Base-by-base conservation (phyloP, 2,888 invertebrate genomes). In the Euphydryas editha region DNA sequence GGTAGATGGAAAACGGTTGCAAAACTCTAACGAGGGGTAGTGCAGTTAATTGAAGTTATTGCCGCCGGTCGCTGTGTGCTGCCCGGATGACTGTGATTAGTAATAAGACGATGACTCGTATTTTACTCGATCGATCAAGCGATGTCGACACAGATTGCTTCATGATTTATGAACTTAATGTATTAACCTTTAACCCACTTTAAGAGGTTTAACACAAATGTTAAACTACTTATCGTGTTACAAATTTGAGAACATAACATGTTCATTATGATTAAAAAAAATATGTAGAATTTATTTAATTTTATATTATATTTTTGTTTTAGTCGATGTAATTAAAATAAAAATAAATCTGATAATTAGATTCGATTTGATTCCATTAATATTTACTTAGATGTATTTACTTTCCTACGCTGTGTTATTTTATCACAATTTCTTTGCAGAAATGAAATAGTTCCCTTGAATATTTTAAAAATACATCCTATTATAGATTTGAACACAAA, bases 11-110 rank as follows among this genome's bases (percentile, higher is more conserved):
- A 67, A 63, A 66, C 46, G 66, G 79, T 82, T 80, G 77, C 83
- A 75, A 80, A 85, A 84, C 85, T 81, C 81, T 88, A 88, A 88
- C 88, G 86, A 88, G 81, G 80, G 76, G 51, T 58, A 79, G 80
- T 80, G 78, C 78, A 75, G 79, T 83, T 89, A 89, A 88, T 88
- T 87, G 88, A 87, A 87, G 83, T 86, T 87, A 88, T 86, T 79
- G 84, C 86, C 77, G 30, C 30, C 15, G 24, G 51, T 11, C 24
- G 24, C 42, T 42, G 63, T 64, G 56, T 62, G 49, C 39, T 30
- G 47, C 54, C 49, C 58, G 65, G 65, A 62, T 73, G 71, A 73
- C 69, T 70, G 74, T 80, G 79, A 84, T 84, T 81, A 83, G 78
- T 73, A 75, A 77, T 70, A 68, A 72, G 78, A 79, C 78, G 83